Conservation (phyloP, 2,113 vertebrate species). For the Leuciscus idus region DNA sequence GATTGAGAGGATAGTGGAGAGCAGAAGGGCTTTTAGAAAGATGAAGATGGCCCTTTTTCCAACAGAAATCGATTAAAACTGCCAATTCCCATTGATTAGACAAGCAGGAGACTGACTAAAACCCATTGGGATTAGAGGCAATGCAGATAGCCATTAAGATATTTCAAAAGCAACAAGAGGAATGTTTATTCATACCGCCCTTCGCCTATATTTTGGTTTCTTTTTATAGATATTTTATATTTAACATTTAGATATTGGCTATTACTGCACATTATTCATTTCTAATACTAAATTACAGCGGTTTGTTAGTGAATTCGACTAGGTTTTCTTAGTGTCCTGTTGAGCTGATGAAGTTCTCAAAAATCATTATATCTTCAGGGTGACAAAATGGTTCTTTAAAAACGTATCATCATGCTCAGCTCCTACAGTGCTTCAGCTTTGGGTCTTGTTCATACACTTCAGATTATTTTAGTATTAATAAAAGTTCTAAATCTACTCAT, state of each 20-base stretch:
- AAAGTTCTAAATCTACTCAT: not conserved
- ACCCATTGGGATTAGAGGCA: constrained; percentile 63
- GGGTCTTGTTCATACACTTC: not conserved
- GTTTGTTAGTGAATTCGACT: not conserved
- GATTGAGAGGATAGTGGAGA: constrained; percentile 7
- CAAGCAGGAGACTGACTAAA: constrained; percentile 59
- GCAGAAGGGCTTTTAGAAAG: constrained; percentile 57
- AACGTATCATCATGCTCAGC: not conserved
- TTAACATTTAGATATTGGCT: too few species aligned
- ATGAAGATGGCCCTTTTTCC: constrained; percentile 67
- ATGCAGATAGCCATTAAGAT: constrained; percentile 18
- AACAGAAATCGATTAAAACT: constrained; percentile 77
- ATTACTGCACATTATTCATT: not conserved
- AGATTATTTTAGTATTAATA: not conserved
- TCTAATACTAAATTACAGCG: not conserved
- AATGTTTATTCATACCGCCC: not conserved
- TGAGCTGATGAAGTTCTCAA: not conserved
- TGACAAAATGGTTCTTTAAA: not conserved
- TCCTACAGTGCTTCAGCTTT: not conserved
- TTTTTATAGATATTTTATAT: too few species aligned
- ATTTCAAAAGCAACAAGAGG: not conserved
- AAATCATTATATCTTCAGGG: not conserved
- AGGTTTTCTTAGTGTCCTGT: not conserved
- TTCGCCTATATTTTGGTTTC: too few species aligned
- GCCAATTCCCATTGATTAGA: constrained; percentile 71